Evolutionary conservation across 2,888 invertebrate species (phyloP).

Genomic region (Tetramorium bicarinatum): DNA sequence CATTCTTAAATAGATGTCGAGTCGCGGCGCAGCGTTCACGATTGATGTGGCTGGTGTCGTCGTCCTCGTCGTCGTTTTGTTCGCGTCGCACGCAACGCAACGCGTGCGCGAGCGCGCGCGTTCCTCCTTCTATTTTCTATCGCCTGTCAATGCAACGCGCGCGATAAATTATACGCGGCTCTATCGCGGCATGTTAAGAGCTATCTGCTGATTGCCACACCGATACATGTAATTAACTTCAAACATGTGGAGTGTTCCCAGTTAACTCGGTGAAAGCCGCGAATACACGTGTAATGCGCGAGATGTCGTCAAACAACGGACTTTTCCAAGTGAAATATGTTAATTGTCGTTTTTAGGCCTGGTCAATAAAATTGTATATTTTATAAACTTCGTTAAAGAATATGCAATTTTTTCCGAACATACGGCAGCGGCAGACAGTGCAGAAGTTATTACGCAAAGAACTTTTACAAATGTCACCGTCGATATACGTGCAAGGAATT

Average conservation of each 20-base stretch:
- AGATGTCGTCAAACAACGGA: neutral
- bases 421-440: neutral
- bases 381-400: neutral
- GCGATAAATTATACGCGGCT: conserved; percentile 10
- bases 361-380: neutral
- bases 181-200: conserved; percentile 18
- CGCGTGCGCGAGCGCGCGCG: neutral
- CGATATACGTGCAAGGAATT: neutral
- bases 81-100: neutral
- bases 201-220: conserved; percentile 18
- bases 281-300: neutral
- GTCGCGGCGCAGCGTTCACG: conserved; percentile 12
- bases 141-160: conserved; percentile 22
- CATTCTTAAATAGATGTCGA: conserved; percentile 14
- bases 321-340: neutral
- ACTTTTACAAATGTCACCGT: conserved; percentile 8
- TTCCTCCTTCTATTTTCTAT: conserved; percentile 3
- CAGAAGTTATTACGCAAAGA: neutral
- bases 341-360: neutral
- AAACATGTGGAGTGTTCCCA: neutral
- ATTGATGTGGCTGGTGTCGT: conserved; percentile 17
- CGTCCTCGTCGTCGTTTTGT: neutral
- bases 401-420: neutral
- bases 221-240: conserved; percentile 27
- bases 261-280: conserved; percentile 5